Conservation (phyloP, 2,888 invertebrate species). For the Melanostoma scalare region DNA sequence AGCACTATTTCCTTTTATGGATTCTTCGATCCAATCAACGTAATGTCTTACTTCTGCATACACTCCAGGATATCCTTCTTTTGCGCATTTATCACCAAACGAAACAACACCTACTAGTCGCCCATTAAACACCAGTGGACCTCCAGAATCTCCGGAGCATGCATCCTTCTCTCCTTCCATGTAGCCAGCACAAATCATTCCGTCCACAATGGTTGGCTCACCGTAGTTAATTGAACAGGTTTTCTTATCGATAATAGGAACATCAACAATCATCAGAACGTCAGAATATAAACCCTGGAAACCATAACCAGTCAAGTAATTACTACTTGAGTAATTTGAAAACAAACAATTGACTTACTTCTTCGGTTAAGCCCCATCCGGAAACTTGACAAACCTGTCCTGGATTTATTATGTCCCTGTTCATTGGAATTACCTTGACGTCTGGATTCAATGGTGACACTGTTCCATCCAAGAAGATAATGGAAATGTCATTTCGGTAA, state of each 20-base stretch:
- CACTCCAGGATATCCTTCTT: conserved; percentile 88
- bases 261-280: conserved; percentile 76
- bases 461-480: conserved; percentile 76
- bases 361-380: conserved; percentile 79
- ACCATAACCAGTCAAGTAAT: not conserved
- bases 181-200: conserved; percentile 90
- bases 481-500: conserved; percentile 77
- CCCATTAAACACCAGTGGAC: conserved; percentile 86
- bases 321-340: not conserved
- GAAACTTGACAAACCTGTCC: conserved; percentile 78
- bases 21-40: conserved; percentile 74
- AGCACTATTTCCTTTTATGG: conserved; percentile 16
- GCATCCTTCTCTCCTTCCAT: conserved; percentile 90
- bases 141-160: conserved; percentile 93
- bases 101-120: conserved; percentile 91
- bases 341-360: conserved; percentile 65
- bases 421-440: conserved; percentile 76
- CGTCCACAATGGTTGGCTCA: conserved; percentile 83
- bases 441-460: conserved; percentile 78
- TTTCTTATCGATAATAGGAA: conserved; percentile 75
- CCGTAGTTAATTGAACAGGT: conserved; percentile 77
- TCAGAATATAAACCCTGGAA: conserved; percentile 73
- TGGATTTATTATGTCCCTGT: conserved; percentile 49
- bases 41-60: conserved; percentile 86
- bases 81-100: conserved; percentile 91